Evolutionary conservation across 2,888 invertebrate species (phyloP).

Genomic region (Lepidocyrtoides sp.): DNA sequence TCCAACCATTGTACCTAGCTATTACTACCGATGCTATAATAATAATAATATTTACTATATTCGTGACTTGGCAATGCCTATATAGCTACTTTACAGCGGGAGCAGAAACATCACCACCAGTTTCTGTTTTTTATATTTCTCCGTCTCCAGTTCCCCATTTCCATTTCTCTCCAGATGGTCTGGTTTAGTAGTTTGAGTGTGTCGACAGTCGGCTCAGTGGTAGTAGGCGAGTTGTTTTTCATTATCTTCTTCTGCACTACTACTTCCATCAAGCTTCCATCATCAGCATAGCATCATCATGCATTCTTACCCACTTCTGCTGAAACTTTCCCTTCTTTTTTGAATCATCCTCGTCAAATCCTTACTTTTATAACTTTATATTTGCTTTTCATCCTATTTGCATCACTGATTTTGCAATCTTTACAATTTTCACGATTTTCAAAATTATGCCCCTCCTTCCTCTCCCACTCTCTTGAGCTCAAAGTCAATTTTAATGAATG

Average conservation of each 20-base stretch:
- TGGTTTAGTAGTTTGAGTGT: constrained; percentile 14
- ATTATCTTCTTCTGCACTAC: not conserved
- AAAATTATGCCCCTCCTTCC: too few relatives aligned
- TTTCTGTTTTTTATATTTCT: not conserved
- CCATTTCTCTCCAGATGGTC: constrained; percentile 61
- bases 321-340: too few relatives aligned
- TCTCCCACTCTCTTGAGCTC: not conserved
- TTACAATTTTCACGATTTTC: too few relatives aligned
- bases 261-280: not conserved
- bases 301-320: too few relatives aligned
- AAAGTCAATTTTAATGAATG: constrained; percentile 43
- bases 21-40: not conserved
- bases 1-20: not conserved
- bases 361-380: too few relatives aligned
- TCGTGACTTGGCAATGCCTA: not conserved
- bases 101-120: not conserved
- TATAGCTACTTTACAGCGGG: not conserved
- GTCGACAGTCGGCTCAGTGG: not conserved
- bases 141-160: constrained; percentile 20
- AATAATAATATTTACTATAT: too few relatives aligned
- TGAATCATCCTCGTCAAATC: too few relatives aligned
- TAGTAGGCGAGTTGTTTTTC: constrained; percentile 14
- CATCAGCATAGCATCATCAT: too few relatives aligned
- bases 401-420: too few relatives aligned
- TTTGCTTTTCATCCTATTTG: too few relatives aligned